phyloP scores from a whole-genome alignment of 2,888 invertebrate species.

The Noctua pronuba region DNA sequence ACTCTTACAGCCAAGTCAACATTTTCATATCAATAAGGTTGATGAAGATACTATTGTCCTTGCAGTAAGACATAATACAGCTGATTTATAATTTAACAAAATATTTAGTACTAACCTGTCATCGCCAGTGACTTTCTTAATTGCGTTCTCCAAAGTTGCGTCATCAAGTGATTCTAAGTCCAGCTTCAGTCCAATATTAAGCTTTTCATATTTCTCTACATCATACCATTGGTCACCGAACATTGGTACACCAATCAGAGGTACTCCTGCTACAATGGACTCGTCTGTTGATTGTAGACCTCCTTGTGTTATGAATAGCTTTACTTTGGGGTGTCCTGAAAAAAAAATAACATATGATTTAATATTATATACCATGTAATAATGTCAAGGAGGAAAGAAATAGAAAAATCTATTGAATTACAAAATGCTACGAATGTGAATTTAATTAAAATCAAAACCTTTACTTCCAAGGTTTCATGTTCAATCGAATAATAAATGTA shows the following conservation, averaged over 20 bases:
- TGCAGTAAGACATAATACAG: not conserved
- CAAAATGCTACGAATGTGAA: not conserved
- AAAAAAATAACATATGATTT: not conserved
- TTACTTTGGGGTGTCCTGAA: conserved; percentile 66
- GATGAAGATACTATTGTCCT: not conserved
- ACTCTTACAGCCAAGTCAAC: too few relatives aligned
- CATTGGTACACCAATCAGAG: conserved; percentile 78
- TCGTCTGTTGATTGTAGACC: conserved; percentile 79
- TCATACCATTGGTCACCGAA: conserved; percentile 77
- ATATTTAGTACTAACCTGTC: conserved; percentile 20
- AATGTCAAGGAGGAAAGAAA: not conserved
- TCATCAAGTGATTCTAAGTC: conserved; percentile 23
- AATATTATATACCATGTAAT: not conserved
- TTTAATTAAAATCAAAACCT: not conserved
- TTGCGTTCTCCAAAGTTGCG: conserved; percentile 22
- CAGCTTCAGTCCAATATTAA: conserved; percentile 40
- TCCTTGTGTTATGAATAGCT: conserved; percentile 81
- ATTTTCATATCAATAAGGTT: too few relatives aligned
- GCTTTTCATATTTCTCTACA: conserved; percentile 58
- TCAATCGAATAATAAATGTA: too few relatives aligned
- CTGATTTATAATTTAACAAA: not conserved
- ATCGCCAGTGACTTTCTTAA: conserved; percentile 15
- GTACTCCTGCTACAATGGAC: conserved; percentile 66
- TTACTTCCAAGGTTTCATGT: not conserved
- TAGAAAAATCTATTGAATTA: not conserved